Percentiles rank a stretch among this genome's conserved stretches.
Conservation (phyloP, 2,113 vertebrate genomes). For the Bufo bufo region DNA sequence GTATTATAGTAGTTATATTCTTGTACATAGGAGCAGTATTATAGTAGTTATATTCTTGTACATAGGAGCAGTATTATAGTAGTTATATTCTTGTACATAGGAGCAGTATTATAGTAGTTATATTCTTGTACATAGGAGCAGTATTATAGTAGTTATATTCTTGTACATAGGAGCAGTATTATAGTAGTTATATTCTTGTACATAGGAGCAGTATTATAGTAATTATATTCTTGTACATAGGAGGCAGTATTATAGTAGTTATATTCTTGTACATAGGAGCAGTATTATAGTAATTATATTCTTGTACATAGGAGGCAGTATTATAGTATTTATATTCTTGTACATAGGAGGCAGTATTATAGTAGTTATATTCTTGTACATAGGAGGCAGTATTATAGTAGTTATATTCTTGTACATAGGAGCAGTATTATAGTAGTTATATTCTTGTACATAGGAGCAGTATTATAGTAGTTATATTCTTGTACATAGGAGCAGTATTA, state of each 20-base stretch:
- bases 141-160: constrained; percentile 16
- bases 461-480: constrained; percentile 5
- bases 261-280: constrained; percentile 6
- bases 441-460: constrained; percentile 1
- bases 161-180: not conserved
- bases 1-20: constrained; percentile 3
- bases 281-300: not conserved
- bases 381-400: not conserved
- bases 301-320: not conserved
- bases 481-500: not conserved
- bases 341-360: not conserved
- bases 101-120: constrained; percentile 4
- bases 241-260: not conserved
- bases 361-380: not conserved
- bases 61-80: not conserved
- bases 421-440: not conserved
- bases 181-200: constrained; percentile 6
- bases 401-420: not conserved
- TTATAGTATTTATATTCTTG: constrained; percentile 2
- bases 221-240: not conserved
- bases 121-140: constrained; percentile 2
- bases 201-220: constrained; percentile 2
- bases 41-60: constrained; percentile 19
- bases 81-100: not conserved
- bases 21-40: constrained; percentile 12